phyloP scores from a whole-genome alignment of 2,797 vertebrate genomes.

The Podarcis lilfordi region DNA sequence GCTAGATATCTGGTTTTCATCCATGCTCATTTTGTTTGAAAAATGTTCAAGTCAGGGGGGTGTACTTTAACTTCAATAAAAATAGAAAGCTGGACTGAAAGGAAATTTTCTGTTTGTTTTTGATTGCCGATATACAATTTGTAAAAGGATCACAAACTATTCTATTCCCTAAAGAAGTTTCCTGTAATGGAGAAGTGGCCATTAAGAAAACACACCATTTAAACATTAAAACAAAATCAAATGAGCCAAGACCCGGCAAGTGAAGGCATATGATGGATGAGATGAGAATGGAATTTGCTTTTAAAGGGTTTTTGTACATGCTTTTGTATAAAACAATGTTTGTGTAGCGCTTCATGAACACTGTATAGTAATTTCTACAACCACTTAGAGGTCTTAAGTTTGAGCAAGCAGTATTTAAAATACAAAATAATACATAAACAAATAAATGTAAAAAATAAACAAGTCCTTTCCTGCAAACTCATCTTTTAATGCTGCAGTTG shows the following conservation, averaged over 20 bases:
- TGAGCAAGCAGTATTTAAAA: too few species aligned
- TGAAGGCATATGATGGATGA: not conserved
- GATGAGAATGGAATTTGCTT: not conserved
- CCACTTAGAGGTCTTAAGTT: too few species aligned
- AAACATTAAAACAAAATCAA: not conserved
- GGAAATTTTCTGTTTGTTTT: not conserved
- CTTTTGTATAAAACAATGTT: not conserved
- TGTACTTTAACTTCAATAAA: not conserved
- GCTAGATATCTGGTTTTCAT: conserved; percentile 34
- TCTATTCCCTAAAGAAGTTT: not conserved
- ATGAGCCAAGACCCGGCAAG: not conserved
- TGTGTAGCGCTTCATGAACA: not conserved
- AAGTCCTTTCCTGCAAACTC: not conserved
- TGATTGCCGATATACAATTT: not conserved
- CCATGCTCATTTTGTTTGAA: not conserved
- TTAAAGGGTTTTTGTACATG: not conserved
- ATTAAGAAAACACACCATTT: too few species aligned
- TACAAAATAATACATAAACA: too few species aligned
- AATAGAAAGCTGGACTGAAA: not conserved
- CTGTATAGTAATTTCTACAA: not conserved
- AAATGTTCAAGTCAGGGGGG: not conserved
- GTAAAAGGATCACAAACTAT: not conserved
- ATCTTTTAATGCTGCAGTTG: not conserved
- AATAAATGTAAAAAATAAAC: not conserved
- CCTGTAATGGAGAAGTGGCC: not conserved